Base-by-base conservation (phyloP, 2,888 invertebrate species). In the Steinernema scapterisci region DNA sequence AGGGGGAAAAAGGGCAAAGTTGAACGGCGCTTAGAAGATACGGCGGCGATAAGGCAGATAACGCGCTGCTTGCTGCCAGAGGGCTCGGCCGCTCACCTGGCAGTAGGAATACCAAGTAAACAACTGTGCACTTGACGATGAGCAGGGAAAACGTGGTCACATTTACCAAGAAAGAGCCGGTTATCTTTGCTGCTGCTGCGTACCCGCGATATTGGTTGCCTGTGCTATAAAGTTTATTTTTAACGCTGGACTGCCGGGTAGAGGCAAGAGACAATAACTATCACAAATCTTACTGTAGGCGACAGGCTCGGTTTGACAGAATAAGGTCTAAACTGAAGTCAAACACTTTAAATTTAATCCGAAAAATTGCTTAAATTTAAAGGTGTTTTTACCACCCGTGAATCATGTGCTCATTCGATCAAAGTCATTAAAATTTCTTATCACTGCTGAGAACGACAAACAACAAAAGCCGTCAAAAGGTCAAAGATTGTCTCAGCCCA, bases 21-120 rank as follows among this genome's bases (percentile, higher is more conserved):
- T 52, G 52, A 52, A 52, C 52, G 48, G 48, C 21, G 52, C 2
- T 23, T 21, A 23, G 23, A 21, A 52, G 25, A 11, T 1, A 38
- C 31, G 31, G 63, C 16, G 48, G 13, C 3, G 48, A 48, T 19
- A 48, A 13, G 13, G n/a, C n/a, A 48, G 38, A 3, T 38, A 38
- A n/a, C n/a, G n/a, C n/a, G n/a, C n/a, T n/a, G n/a, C n/a, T n/a
- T n/a, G n/a, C n/a, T n/a, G n/a, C n/a, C n/a, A n/a, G n/a, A n/a
- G n/a, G n/a, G n/a, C n/a, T n/a, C n/a, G n/a, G n/a, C 38, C 38
- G 48, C 48, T 16, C 63, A 63, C 7, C 31, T 63, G 63, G 63
- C n/a, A n/a, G n/a, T 27, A 16, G 48, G n/a, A 63, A 63, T 63
- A 31, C 19, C 23, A 13, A 31, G 63, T 63, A 63, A 63, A 63